phyloP scores from a whole-genome alignment of 1,140 invertebrate genomes.

The Bombus pyrosoma region DNA sequence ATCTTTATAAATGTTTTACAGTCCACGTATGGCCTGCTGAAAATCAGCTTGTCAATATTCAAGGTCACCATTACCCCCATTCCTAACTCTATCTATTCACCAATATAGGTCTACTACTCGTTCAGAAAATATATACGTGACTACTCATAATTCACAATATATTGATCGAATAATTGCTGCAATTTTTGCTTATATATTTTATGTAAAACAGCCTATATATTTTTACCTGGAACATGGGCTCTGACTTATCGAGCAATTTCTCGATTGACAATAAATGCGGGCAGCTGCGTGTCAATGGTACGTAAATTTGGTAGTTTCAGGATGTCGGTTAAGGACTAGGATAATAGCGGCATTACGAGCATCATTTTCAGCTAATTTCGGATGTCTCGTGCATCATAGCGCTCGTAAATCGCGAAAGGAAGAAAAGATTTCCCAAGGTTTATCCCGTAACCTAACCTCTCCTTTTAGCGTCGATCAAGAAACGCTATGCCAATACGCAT shows the following conservation, averaged over 20 bases:
- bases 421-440: background rate
- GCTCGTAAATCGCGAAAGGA: conserved; percentile 2
- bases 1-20: background rate
- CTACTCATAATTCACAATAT: background rate
- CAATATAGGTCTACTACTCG: background rate
- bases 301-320: conserved; percentile 37
- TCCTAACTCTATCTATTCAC: background rate
- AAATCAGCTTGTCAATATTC: background rate
- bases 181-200: background rate
- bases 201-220: background rate
- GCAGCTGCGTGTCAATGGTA: conserved; percentile 12
- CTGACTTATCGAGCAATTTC: conserved; percentile 23
- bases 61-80: background rate
- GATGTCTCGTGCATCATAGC: conserved; percentile 1
- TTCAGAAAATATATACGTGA: background rate
- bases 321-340: conserved; percentile 50
- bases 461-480: too few relatives aligned
- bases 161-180: background rate
- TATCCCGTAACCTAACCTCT: background rate
- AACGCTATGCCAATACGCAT: too few relatives aligned
- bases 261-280: conserved; percentile 45
- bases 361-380: conserved; percentile 46
- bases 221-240: background rate
- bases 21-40: too few relatives aligned
- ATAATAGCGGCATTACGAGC: conserved; percentile 30